A percentile compares a stretch with the other conserved stretches of the same genome.
Conservation (phyloP, 2,797 vertebrate genomes). For the Heteromormyrus szaboi region DNA sequence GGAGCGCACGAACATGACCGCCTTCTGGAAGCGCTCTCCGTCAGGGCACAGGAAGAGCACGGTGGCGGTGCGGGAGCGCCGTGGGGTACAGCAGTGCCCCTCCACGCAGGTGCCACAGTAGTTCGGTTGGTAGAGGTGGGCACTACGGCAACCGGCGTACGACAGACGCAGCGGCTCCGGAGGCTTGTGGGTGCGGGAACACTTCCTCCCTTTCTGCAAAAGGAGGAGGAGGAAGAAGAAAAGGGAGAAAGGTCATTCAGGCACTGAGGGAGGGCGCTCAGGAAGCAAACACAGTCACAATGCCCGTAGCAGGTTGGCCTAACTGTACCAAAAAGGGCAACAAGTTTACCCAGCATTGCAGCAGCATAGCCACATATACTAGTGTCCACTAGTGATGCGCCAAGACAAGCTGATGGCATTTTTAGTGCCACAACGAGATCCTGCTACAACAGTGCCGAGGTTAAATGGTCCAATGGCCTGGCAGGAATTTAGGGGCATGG, state of each 20-base stretch:
- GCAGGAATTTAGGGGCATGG: conserved; percentile 55
- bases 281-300: not conserved
- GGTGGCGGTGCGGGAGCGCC: conserved; percentile 57
- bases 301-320: not conserved
- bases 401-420: not conserved
- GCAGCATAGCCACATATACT: not conserved
- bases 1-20: conserved; percentile 71
- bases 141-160: conserved; percentile 64
- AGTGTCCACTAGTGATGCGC: not conserved
- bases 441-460: conserved; percentile 53
- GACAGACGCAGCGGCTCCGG: conserved; percentile 64
- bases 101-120: conserved; percentile 69
- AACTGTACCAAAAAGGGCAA: not conserved
- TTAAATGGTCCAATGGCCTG: conserved; percentile 56
- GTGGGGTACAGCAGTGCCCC: conserved; percentile 65
- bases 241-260: not conserved
- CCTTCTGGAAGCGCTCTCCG: conserved; percentile 56
- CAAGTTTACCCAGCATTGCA: not conserved
- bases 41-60: conserved; percentile 62
- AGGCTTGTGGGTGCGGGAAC: conserved; percentile 68
- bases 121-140: conserved; percentile 64
- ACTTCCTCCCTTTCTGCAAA: conserved; percentile 67
- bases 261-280: not conserved
- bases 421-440: conserved; percentile 31
- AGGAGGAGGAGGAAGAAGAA: conserved; percentile 13